Evolutionary conservation across 2,797 vertebrate genomes (phyloP).

Genomic region (Diglossa cyanea): DNA sequence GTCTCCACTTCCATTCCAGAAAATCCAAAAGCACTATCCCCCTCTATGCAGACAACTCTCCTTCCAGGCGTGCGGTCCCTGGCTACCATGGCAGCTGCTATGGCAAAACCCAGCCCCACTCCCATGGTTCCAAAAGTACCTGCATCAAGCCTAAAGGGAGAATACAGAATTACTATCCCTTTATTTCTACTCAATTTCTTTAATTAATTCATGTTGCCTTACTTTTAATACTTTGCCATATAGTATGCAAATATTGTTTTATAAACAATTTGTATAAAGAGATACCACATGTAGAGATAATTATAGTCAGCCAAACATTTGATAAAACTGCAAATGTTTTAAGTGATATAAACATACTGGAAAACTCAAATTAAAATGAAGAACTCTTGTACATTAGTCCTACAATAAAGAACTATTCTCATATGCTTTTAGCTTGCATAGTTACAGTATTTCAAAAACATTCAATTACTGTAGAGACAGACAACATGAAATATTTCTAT

Average conservation of each 20-base stretch:
- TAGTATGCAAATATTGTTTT: background rate
- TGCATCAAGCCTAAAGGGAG: slow-evolving; percentile 85
- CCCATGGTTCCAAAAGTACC: slow-evolving; percentile 98
- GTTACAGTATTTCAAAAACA: slow-evolving; percentile 16
- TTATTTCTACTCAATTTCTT: background rate
- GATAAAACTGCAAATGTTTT: background rate
- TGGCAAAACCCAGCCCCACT: slow-evolving; percentile 92
- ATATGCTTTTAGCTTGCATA: slow-evolving; percentile 10
- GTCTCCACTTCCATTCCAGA: slow-evolving; percentile 98
- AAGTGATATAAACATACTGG: background rate
- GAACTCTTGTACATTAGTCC: background rate
- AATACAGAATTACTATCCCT: background rate
- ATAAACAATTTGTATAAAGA: background rate
- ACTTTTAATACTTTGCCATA: background rate
- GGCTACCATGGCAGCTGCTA: slow-evolving; percentile 88
- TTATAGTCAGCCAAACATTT: background rate
- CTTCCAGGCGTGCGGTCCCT: slow-evolving; percentile 70
- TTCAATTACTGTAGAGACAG: slow-evolving; percentile 13
- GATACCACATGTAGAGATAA: background rate
- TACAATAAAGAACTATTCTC: background rate
- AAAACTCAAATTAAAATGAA: background rate
- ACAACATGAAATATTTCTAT: slow-evolving; percentile 21
- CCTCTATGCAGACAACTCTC: slow-evolving; percentile 89
- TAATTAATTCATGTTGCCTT: background rate
- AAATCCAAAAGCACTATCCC: slow-evolving; percentile 98